Evolutionary conservation across 2,888 invertebrate genomes (phyloP).

Genomic region (Thereva unica): DNA sequence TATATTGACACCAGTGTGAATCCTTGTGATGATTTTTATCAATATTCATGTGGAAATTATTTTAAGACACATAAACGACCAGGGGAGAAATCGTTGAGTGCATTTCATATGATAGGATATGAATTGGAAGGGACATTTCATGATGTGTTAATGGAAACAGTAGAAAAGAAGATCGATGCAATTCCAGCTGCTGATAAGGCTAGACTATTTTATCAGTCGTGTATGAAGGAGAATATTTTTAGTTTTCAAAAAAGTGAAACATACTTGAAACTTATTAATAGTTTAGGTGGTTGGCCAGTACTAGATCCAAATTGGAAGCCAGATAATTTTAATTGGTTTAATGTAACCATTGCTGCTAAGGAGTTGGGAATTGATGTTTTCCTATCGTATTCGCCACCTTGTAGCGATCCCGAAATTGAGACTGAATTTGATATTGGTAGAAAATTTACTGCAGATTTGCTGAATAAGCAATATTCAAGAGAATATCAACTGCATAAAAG

Average conservation of each 20-base stretch:
- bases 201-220: conserved; percentile 12
- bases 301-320: conserved; percentile 8
- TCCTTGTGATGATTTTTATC: conserved; percentile 30
- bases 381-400: neutral
- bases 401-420: neutral
- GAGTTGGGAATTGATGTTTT: conserved; percentile 10
- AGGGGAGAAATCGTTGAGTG: too few relatives aligned
- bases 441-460: neutral
- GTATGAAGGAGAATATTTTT: conserved; percentile 14
- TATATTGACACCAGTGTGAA: conserved; percentile 17
- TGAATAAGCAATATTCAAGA: conserved; percentile 1
- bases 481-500: conserved; percentile 10
- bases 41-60: conserved; percentile 26
- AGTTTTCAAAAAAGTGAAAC: conserved; percentile 6
- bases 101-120: neutral
- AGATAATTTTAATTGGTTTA: conserved; percentile 22
- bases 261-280: conserved; percentile 14
- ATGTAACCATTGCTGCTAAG: neutral
- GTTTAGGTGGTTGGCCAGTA: conserved; percentile 20
- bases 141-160: conserved; percentile 4
- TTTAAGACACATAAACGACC: neutral
- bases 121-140: conserved; percentile 10
- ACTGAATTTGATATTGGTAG: neutral
- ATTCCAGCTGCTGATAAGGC: conserved; percentile 6
- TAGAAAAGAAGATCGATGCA: neutral